Evolutionary conservation across 2,797 vertebrate species (phyloP).

Genomic region (Muscicapa comitata): DNA sequence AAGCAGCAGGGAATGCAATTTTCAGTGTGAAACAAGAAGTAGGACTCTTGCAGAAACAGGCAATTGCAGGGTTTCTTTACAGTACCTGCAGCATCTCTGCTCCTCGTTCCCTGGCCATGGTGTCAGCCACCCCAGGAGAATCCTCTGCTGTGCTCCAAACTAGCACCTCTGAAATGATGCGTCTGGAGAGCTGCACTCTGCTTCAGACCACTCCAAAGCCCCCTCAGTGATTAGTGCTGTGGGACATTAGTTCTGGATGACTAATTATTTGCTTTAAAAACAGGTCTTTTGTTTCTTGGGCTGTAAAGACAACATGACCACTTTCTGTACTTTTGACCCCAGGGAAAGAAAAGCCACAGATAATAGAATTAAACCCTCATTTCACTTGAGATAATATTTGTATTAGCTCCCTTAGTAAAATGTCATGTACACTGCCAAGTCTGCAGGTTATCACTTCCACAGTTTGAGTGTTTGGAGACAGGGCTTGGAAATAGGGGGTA

Average conservation of each 20-base stretch:
- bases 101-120: neutral
- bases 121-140: neutral
- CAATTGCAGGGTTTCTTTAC: neutral
- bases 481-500: conserved; percentile 32
- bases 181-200: neutral
- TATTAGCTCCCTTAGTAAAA: conserved; percentile 80
- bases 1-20: neutral
- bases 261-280: conserved; percentile 73
- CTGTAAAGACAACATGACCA: conserved; percentile 82
- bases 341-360: conserved; percentile 81
- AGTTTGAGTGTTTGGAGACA: conserved; percentile 57
- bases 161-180: neutral
- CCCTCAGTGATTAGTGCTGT: conserved; percentile 37
- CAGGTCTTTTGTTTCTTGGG: conserved; percentile 70
- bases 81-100: neutral
- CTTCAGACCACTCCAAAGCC: conserved; percentile 11
- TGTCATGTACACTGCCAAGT: conserved; percentile 63
- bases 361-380: conserved; percentile 88
- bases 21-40: neutral
- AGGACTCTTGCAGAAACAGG: neutral
- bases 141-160: neutral
- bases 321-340: conserved; percentile 81
- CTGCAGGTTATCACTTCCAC: conserved; percentile 71
- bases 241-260: conserved; percentile 70
- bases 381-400: conserved; percentile 85